These are phyloP conservation scores for Enteromius afrohamiltoni DNA, from an alignment of 2,797 vertebrate species.

Conservation along the genomic window DNA sequence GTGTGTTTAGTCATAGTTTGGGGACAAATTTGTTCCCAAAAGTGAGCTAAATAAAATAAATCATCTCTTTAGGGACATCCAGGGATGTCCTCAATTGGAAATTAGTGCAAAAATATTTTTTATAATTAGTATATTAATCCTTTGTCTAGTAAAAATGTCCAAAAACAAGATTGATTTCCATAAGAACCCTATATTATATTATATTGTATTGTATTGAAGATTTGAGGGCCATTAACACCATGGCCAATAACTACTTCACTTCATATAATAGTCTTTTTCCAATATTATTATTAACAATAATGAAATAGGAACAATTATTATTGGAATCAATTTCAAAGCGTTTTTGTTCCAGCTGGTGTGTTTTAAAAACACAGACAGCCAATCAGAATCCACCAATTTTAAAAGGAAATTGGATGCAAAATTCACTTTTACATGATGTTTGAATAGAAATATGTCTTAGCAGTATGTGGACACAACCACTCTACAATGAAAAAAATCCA, in stretches of 20 bases:
- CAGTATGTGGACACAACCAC: too few species aligned
- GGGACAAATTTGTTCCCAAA: slow-evolving; percentile 21
- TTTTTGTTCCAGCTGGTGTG: not conserved
- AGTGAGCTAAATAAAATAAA: slow-evolving; percentile 26
- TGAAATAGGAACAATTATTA: not conserved
- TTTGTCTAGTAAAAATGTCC: not conserved
- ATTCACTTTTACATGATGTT: too few species aligned
- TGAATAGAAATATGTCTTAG: too few species aligned
- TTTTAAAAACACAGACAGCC: not conserved
- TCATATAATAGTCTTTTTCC: not conserved
- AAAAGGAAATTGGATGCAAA: not conserved
- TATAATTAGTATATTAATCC: too few species aligned
- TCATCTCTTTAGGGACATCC: slow-evolving; percentile 1
- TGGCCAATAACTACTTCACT: not conserved
- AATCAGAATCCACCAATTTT: not conserved
- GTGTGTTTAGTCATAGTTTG: slow-evolving; percentile 6
- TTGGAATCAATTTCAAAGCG: too few species aligned
- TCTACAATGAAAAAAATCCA: too few species aligned
- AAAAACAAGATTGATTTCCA: not conserved
- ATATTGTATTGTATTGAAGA: not conserved
- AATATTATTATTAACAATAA: not conserved
- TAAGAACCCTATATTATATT: not conserved
- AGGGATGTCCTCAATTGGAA: slow-evolving; percentile 18
- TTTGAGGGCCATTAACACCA: not conserved
- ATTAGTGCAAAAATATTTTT: not conserved